Evolutionary conservation across 1,140 invertebrate genomes (phyloP), one percentile per base, ranked within the genome.

Genomic region (Andricus grossulariae): DNA sequence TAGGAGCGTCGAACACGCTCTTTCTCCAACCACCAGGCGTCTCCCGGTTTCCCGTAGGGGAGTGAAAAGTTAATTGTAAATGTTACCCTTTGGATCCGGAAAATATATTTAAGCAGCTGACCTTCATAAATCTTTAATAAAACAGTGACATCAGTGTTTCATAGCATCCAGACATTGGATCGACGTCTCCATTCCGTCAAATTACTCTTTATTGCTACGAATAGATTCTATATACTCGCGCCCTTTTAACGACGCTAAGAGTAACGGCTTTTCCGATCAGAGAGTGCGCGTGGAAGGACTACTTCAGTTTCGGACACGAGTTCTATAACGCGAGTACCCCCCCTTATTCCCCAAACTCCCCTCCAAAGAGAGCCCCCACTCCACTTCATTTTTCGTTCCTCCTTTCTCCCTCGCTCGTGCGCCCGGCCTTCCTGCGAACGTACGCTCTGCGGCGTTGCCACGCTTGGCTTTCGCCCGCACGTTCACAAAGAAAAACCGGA

Each of bases 401-500:
- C 73, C 51, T 76, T 73, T 75, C 57, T 78, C 45, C 32, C 71
- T 74, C 73, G 49, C 72, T 66, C 49, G 50, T 39, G 18, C 54
- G 52, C 52, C 45, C n/a, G 84, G 82, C 83, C 83, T 85, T 86
- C 83, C 83, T 85, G 82, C 83, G 80, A 86, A 82, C 77, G 77
- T 77, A 82, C 83, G 79, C 79, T 76, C 74, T 76, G 82, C 90
- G 77, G 78, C 82, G 90, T 88, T 88, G 89, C 87, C 88, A 84
- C 81, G 76, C 79, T 75, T 80, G 71, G 86, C 84, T 86, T 87
- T 88, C 89, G 87, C 87, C 87, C 84, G 86, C 78, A 79, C 84
- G 86, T 87, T 91, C 90, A 92, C 90, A 92, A 91, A 91, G 90
- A 86, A 91, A 86, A 86, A 85, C 85, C 85, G 81, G 77, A 55